phyloP scores from a whole-genome alignment of 2,113 vertebrate species.

The Charadrius vociferus region DNA sequence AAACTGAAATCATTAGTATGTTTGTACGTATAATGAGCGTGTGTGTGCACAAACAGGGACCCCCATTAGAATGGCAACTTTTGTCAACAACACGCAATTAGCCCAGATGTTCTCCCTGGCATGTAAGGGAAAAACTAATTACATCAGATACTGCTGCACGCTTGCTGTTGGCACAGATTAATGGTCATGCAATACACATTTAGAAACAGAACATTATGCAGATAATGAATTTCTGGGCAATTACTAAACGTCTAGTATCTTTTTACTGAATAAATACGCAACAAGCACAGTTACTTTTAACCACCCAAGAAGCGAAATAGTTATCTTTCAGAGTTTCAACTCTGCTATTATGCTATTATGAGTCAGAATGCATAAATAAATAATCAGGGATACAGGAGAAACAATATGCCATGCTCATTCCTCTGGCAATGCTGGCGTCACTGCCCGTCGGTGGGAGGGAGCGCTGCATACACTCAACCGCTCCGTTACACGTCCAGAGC shows the following conservation, averaged over 20 bases:
- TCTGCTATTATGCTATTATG: conserved; percentile 51
- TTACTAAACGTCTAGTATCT: conserved; percentile 24
- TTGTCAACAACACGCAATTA: neutral
- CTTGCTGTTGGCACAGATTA: conserved; percentile 33
- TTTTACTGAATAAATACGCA: conserved; percentile 23
- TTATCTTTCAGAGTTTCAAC: conserved; percentile 38
- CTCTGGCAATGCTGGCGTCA: neutral
- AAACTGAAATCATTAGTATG: neutral
- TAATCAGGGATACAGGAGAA: neutral
- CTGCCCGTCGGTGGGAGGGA: neutral
- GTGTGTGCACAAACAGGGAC: neutral
- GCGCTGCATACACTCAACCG: neutral
- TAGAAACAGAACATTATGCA: conserved; percentile 51
- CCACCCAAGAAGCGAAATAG: conserved; percentile 45
- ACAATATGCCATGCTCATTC: neutral
- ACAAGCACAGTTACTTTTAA: conserved; percentile 26
- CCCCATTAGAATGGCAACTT: neutral
- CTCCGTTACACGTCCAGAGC: accelerated
- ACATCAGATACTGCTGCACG: conserved; percentile 15
- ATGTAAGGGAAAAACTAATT: conserved; percentile 18
- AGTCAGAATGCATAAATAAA: conserved; percentile 19
- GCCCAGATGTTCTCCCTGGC: conserved; percentile 44
- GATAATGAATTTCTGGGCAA: conserved; percentile 57
- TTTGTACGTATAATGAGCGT: neutral
- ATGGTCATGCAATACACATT: conserved; percentile 13